Conservation (phyloP, 2,797 vertebrate genomes). For the Trachurus trachurus region DNA sequence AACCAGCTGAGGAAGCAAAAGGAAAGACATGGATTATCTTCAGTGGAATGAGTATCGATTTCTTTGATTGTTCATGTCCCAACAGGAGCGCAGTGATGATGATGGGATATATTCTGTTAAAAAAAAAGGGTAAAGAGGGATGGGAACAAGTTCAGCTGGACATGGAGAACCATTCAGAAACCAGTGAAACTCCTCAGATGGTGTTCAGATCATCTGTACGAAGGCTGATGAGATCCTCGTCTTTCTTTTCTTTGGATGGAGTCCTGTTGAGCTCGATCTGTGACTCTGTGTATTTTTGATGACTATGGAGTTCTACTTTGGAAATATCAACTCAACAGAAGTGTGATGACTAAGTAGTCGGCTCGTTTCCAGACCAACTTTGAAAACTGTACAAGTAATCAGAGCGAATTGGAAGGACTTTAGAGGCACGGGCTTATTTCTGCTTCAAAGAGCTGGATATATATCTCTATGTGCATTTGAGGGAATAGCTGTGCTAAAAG, state of each 20-base stretch:
- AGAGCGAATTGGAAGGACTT: conserved; percentile 9
- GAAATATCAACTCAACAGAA: not conserved
- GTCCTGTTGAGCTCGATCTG: not conserved
- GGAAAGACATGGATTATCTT: not conserved
- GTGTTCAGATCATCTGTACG: not conserved
- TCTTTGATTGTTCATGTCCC: not conserved
- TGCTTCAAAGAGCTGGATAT: conserved; percentile 7
- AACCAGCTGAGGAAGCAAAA: not conserved
- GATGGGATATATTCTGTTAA: not conserved
- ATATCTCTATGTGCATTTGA: not conserved
- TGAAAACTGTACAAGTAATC: conserved; percentile 25
- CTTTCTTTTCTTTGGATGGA: not conserved
- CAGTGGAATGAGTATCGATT: conserved; percentile 14
- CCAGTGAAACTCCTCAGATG: not conserved
- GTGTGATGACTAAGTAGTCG: not conserved
- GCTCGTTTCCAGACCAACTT: conserved; percentile 7
- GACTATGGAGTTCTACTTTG: not conserved
- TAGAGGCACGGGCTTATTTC: not conserved
- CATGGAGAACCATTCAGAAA: not conserved
- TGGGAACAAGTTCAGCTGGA: not conserved
- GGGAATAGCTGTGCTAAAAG: not conserved
- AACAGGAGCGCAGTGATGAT: not conserved
- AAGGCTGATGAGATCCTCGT: not conserved
- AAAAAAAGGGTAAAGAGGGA: not conserved
- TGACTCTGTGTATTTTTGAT: not conserved